Conservation (phyloP, 2,888 invertebrate genomes). For the Crioceris asparagi region DNA sequence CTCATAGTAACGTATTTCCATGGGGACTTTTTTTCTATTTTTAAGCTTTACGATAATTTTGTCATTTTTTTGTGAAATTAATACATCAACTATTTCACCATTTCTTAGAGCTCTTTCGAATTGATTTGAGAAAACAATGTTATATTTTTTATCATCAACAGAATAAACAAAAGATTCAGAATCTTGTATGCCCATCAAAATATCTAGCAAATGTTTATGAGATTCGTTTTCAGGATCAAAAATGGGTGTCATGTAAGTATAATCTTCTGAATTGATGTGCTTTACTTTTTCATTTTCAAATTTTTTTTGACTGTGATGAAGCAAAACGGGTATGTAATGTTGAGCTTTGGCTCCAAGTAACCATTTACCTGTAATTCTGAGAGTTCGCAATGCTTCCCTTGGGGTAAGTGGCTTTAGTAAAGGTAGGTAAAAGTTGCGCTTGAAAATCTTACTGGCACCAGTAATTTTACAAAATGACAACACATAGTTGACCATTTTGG, state of each 20-base stretch:
- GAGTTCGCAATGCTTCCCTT: constrained; percentile 69
- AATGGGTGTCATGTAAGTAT: constrained; percentile 63
- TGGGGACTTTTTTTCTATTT: constrained; percentile 63
- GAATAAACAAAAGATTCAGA: constrained; percentile 60
- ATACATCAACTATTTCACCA: constrained; percentile 65
- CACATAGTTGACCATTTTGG: constrained; percentile 36
- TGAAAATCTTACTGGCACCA: constrained; percentile 67
- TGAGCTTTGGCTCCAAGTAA: constrained; percentile 66
- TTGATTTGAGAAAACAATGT: constrained; percentile 61
- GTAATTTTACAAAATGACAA: constrained; percentile 67
- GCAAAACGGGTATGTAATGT: constrained; percentile 69
- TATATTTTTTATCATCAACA: constrained; percentile 62
- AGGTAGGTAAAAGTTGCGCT: constrained; percentile 75
- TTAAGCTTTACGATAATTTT: constrained; percentile 62
- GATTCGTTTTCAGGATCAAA: constrained; percentile 58
- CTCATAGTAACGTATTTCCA: constrained; percentile 35
- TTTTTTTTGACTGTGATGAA: constrained; percentile 39
- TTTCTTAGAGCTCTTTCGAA: constrained; percentile 67
- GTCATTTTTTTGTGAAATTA: constrained; percentile 66
- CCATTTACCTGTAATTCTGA: constrained; percentile 67
- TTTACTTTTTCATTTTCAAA: constrained; percentile 48
- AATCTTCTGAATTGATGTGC: constrained; percentile 57
- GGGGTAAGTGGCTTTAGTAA: constrained; percentile 72
- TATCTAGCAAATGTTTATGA: constrained; percentile 50
- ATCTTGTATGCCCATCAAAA: constrained; percentile 49